A percentile compares a stretch with the other conserved stretches of the same genome.
phyloP scores from a whole-genome alignment of 2,888 invertebrate species.

The Esperia sulphurella region DNA sequence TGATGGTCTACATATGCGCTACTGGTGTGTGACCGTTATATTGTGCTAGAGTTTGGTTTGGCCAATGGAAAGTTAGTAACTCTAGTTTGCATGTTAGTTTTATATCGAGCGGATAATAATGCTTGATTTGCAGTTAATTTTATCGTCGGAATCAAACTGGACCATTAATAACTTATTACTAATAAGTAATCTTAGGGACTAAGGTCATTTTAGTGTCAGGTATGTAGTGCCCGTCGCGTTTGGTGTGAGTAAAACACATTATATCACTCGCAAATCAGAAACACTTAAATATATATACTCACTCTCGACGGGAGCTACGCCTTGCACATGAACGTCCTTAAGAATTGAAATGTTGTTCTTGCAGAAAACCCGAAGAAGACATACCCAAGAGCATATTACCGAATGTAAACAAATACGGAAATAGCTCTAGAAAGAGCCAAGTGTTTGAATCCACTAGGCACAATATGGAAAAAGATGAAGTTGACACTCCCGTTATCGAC shows the following conservation, averaged over 20 bases:
- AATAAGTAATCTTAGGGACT: too few species aligned
- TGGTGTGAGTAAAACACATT: too few species aligned
- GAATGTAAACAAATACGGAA: constrained; percentile 67
- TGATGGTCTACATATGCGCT: not conserved
- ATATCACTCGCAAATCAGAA: too few species aligned
- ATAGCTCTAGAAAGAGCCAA: constrained; percentile 79
- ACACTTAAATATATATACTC: too few species aligned
- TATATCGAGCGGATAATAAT: constrained; percentile 2
- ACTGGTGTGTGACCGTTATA: not conserved
- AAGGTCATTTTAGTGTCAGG: too few species aligned
- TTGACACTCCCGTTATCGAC: constrained; percentile 81
- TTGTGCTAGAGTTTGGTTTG: not conserved
- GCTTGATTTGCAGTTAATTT: constrained; percentile 6
- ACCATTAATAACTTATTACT: too few species aligned
- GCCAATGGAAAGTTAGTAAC: not conserved
- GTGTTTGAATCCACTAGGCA: constrained; percentile 86
- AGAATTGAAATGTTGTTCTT: constrained; percentile 47
- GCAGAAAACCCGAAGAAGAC: constrained; percentile 75
- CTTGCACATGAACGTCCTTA: constrained; percentile 3
- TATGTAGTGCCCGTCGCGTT: too few species aligned
- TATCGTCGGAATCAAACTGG: not conserved
- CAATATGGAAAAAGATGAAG: constrained; percentile 86
- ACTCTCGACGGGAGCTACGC: too few species aligned
- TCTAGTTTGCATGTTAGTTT: constrained; percentile 9
- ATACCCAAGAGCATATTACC: constrained; percentile 66